A percentile compares a stretch with the other conserved stretches of the same genome.
phyloP scores from a whole-genome alignment of 2,113 vertebrate species.

The Actenoides lindsayi region DNA sequence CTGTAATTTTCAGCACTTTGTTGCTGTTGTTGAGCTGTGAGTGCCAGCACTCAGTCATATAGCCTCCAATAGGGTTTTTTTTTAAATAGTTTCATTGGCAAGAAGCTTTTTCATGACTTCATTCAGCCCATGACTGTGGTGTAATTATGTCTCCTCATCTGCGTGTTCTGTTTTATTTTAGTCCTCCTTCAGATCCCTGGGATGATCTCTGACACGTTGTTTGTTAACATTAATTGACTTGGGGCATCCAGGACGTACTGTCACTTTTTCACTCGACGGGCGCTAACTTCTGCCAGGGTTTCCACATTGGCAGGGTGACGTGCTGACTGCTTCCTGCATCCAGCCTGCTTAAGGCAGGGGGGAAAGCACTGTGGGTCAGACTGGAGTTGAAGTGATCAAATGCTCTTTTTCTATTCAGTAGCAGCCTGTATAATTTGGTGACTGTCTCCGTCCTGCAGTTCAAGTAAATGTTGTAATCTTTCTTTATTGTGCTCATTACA shows the following conservation, averaged over 20 bases:
- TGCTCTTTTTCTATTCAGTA: neutral
- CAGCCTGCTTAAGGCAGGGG: neutral
- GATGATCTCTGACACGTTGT: constrained; percentile 40
- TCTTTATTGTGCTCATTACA: neutral
- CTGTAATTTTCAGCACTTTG: neutral
- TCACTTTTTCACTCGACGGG: neutral
- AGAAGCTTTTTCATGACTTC: constrained; percentile 59
- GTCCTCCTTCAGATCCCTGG: constrained; percentile 40
- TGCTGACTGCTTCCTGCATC: neutral
- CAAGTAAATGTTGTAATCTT: constrained; percentile 1
- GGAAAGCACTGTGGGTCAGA: neutral
- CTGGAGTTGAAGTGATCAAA: neutral
- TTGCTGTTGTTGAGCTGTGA: neutral
- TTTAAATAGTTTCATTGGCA: constrained; percentile 60
- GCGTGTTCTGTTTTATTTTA: constrained; percentile 61
- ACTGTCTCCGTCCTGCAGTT: constrained; percentile 4
- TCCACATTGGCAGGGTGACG: neutral
- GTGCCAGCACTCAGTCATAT: constrained; percentile 12
- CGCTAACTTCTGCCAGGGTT: neutral
- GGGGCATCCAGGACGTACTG: neutral
- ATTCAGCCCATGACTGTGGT: constrained; percentile 59
- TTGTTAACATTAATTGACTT: constrained; percentile 42
- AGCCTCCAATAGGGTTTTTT: constrained; percentile 14
- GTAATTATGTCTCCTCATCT: constrained; percentile 61
- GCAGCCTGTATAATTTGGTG: neutral